Conservation (phyloP, 2,113 vertebrate genomes). For the Nothocercus nigrocapillus region DNA sequence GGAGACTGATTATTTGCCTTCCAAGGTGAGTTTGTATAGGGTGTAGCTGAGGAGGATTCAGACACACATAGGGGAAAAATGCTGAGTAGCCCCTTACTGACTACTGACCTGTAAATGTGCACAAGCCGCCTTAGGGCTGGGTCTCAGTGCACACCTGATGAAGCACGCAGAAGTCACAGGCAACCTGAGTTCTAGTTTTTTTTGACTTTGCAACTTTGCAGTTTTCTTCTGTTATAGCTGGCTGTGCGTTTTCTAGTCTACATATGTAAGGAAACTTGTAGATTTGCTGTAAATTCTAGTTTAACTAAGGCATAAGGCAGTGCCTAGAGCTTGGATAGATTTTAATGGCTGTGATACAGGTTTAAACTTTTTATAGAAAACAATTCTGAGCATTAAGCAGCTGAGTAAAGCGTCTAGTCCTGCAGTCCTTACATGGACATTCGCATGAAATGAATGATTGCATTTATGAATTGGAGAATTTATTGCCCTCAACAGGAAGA, state of each 20-base stretch:
- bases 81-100: background rate
- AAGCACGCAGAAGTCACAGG: background rate
- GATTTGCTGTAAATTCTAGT: background rate
- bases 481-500: background rate
- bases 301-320: background rate
- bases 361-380: conserved; percentile 10
- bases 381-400: background rate
- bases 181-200: background rate
- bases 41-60: background rate
- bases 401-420: background rate
- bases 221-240: background rate
- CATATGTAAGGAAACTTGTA: fast-evolving
- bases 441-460: conserved; percentile 4
- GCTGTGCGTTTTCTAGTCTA: background rate
- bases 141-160: background rate
- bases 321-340: background rate
- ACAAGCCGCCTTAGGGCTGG: background rate
- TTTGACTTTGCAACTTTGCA: background rate
- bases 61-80: background rate
- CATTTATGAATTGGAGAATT: background rate
- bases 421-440: conserved; percentile 20
- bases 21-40: background rate
- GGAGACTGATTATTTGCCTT: background rate
- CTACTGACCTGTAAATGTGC: background rate
- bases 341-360: background rate